Evolutionary conservation across 1,140 invertebrate genomes (phyloP).

Genomic region (Sarcophaga bullata): DNA sequence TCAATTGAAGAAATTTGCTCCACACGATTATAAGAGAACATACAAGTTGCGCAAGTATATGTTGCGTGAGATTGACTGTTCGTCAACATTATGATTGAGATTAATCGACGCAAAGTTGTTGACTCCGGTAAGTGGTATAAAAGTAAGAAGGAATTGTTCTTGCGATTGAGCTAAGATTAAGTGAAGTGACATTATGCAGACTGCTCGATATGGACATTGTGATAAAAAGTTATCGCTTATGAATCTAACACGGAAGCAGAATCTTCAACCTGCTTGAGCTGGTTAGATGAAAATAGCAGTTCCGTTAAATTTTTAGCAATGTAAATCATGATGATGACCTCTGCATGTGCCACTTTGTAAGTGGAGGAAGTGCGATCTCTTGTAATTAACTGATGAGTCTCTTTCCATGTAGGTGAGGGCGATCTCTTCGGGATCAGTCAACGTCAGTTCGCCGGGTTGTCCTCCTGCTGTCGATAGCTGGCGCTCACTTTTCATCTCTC

Average conservation of each 20-base stretch:
- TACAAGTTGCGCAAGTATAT: conserved; percentile 50
- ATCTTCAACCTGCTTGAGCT: background rate
- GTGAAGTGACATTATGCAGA: background rate
- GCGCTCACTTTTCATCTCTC: conserved; percentile 59
- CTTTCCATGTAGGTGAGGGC: conserved; percentile 40
- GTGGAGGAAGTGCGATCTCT: background rate
- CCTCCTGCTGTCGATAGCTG: conserved; percentile 48
- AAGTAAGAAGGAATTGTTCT: conserved; percentile 39
- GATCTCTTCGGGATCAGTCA: conserved; percentile 50
- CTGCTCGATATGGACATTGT: background rate
- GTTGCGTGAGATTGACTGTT: background rate
- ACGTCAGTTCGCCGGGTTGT: too few species aligned
- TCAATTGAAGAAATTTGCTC: conserved; percentile 46
- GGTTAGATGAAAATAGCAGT: background rate
- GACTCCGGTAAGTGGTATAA: background rate
- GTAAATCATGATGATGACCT: conserved; percentile 49
- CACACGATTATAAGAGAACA: conserved; percentile 50
- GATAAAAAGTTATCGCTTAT: conserved; percentile 44
- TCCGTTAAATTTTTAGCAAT: conserved; percentile 41
- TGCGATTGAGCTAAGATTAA: conserved; percentile 8
- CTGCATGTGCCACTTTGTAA: background rate
- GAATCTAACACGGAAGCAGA: conserved; percentile 16
- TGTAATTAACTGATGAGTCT: conserved; percentile 44
- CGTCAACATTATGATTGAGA: conserved; percentile 42
- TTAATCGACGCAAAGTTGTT: conserved; percentile 28